Percentiles rank a stretch among this genome's conserved stretches.
phyloP scores from a whole-genome alignment of 2,888 invertebrate species.

The Kryphioiulus occultus region DNA sequence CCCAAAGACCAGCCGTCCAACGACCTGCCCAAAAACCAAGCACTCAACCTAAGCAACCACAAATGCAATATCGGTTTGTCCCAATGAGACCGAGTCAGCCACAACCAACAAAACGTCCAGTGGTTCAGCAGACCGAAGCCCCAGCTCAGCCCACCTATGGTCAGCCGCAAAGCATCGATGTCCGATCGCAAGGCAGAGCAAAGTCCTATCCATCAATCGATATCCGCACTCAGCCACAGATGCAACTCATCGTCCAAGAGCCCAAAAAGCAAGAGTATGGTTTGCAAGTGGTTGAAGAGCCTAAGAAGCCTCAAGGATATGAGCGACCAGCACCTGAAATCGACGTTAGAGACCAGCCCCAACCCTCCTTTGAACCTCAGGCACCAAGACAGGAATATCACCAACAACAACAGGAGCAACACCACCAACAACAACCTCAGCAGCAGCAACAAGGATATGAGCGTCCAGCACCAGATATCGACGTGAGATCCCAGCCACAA shows the following conservation, averaged over 20 bases:
- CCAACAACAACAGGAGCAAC: background rate
- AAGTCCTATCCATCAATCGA: background rate
- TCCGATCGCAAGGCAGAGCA: background rate
- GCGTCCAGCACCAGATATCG: background rate
- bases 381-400: background rate
- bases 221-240: constrained; percentile 37
- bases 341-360: background rate
- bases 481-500: background rate
- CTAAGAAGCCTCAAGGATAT: background rate
- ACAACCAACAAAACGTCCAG: background rate
- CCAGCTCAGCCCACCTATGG: background rate
- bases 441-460: background rate
- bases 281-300: background rate
- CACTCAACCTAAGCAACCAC: background rate
- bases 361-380: background rate
- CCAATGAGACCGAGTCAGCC: background rate
- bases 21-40: background rate
- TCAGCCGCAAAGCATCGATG: background rate
- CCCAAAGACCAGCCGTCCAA: background rate
- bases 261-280: background rate
- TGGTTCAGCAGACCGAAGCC: background rate
- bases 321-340: constrained; percentile 8
- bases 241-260: constrained; percentile 7
- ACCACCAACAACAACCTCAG: background rate
- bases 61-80: background rate